Evolutionary conservation across 2,797 vertebrate genomes (phyloP).

Genomic region (Cuculus canorus): DNA sequence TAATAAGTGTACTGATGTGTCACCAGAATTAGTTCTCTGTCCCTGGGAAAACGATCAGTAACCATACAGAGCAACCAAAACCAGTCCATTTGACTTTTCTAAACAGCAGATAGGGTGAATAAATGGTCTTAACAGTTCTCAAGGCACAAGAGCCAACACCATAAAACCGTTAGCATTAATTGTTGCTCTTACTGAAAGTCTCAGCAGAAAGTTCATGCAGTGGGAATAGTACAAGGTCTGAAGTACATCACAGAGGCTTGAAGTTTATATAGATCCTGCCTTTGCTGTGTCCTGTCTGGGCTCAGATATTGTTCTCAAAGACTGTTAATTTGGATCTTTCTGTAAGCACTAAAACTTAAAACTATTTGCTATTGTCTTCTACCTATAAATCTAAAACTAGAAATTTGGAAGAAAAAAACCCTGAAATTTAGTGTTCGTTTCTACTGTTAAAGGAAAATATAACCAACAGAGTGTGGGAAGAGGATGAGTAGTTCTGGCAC

Average conservation of each 20-base stretch:
- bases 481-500: conserved; percentile 47
- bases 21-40: background rate
- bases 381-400: conserved; percentile 19
- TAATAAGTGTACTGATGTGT: background rate
- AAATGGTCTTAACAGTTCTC: background rate
- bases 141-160: background rate
- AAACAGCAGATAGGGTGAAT: background rate
- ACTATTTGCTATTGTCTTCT: conserved; percentile 11
- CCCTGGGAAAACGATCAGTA: background rate
- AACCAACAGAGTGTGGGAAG: background rate
- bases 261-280: background rate
- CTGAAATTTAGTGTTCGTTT: background rate
- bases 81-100: background rate
- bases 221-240: background rate
- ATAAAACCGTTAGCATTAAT: background rate
- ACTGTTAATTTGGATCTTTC: background rate
- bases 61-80: background rate
- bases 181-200: background rate
- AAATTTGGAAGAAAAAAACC: background rate
- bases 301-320: background rate
- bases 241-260: background rate
- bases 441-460: background rate
- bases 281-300: background rate
- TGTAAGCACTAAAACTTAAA: background rate
- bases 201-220: background rate